These are phyloP conservation scores for Podarcis lilfordi DNA, from an alignment of 2,797 vertebrate species.

Conservation along the genomic window DNA sequence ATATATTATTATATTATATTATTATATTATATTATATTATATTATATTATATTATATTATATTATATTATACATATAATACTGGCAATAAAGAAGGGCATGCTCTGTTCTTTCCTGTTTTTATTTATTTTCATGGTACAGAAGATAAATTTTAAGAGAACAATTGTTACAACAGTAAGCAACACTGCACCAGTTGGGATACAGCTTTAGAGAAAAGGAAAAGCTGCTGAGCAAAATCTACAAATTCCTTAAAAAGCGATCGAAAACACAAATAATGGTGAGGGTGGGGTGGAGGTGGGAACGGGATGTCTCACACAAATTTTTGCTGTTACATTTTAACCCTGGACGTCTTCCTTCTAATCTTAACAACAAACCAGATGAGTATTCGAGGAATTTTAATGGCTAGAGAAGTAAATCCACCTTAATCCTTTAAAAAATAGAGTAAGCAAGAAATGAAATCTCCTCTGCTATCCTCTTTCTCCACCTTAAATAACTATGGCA, in stretches of 20 bases:
- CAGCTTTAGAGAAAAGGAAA: constrained; percentile 52
- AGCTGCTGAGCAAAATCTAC: constrained; percentile 30
- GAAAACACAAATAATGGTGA: constrained; percentile 48
- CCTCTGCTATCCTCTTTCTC: background rate
- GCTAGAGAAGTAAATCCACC: constrained; percentile 59
- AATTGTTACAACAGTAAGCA: background rate
- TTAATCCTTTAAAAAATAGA: constrained; percentile 69
- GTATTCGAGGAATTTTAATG: constrained; percentile 56
- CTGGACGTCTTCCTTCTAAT: constrained; percentile 50
- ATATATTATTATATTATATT: too few species aligned
- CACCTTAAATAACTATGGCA: constrained; percentile 35
- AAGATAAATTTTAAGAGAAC: background rate
- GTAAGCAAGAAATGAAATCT: constrained; percentile 28
- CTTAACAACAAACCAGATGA: constrained; percentile 57
- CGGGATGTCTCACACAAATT: background rate
- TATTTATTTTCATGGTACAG: too few species aligned
- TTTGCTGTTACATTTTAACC: constrained; percentile 55
- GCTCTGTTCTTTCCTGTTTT: too few species aligned
- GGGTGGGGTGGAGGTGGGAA: constrained; percentile 31
- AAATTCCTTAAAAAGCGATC: constrained; percentile 21
- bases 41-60: too few species aligned
- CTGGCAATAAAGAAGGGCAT: too few species aligned
- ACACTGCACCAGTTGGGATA: constrained; percentile 45
- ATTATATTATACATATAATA: too few species aligned
- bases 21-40: too few species aligned